These are phyloP conservation scores for Petaurus breviceps DNA, from an alignment of 2,113 vertebrate species.

Conservation along the genomic window DNA sequence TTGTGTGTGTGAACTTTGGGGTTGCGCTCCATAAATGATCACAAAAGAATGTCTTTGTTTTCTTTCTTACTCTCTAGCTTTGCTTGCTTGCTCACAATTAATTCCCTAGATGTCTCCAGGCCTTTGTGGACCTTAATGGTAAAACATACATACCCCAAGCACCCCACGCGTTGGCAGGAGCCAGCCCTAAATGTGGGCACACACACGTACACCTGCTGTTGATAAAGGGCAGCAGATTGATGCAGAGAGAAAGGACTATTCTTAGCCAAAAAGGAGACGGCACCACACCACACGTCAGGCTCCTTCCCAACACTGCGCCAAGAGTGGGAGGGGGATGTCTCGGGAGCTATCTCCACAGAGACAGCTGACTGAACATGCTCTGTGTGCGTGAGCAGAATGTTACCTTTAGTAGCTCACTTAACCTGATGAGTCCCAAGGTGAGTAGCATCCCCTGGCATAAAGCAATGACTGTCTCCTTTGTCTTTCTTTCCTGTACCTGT, in stretches of 20 bases:
- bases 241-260: neutral
- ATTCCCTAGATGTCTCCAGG: neutral
- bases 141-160: neutral
- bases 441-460: neutral
- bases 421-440: neutral
- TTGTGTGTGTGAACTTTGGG: neutral
- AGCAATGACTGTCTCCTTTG: neutral
- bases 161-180: neutral
- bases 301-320: neutral
- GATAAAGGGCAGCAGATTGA: neutral
- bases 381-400: neutral
- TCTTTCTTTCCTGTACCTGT: neutral
- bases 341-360: neutral
- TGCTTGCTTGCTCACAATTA: neutral
- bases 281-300: neutral
- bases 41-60: neutral
- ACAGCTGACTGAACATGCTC: neutral
- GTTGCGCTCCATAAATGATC: neutral
- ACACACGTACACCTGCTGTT: neutral
- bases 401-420: neutral
- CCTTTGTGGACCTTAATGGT: neutral
- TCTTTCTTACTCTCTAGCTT: neutral
- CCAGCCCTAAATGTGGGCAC: too few relatives aligned
- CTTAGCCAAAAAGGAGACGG: neutral
- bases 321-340: neutral